phyloP scores from a whole-genome alignment of 2,797 vertebrate species.

The Sebastes iracundus region DNA sequence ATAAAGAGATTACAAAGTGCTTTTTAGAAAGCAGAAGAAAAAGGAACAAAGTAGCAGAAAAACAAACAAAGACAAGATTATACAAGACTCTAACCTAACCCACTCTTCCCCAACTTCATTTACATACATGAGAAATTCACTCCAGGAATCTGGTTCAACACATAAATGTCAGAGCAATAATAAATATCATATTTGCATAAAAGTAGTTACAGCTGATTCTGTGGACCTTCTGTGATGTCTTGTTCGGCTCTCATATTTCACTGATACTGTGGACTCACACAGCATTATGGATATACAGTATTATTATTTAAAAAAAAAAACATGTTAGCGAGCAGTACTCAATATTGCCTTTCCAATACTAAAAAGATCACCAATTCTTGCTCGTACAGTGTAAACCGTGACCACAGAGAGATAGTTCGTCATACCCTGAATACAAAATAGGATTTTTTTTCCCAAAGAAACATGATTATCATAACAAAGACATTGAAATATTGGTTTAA shows the following conservation, averaged over 20 bases:
- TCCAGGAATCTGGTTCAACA: not conserved
- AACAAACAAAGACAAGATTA: not conserved
- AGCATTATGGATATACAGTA: not conserved
- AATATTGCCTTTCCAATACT: not conserved
- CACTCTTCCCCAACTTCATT: not conserved
- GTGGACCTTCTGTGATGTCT: not conserved
- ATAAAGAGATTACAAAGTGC: not conserved
- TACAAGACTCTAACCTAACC: not conserved
- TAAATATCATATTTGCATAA: not conserved
- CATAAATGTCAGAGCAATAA: not conserved
- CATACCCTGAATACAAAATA: not conserved
- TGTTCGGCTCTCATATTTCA: not conserved
- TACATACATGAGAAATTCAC: conserved; percentile 7
- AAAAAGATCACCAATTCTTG: not conserved
- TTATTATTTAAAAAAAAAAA: not conserved
- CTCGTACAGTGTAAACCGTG: not conserved
- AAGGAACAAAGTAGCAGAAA: not conserved
- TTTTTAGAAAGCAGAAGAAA: not conserved
- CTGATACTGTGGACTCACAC: not conserved
- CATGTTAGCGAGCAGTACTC: not conserved
- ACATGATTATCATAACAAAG: not conserved
- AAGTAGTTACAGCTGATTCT: not conserved
- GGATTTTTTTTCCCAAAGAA: not conserved
- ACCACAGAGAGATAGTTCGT: not conserved
- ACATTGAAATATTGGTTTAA: not conserved